Evolutionary conservation across 2,888 invertebrate species (phyloP).

Genomic region (Icerya purchasi): DNA sequence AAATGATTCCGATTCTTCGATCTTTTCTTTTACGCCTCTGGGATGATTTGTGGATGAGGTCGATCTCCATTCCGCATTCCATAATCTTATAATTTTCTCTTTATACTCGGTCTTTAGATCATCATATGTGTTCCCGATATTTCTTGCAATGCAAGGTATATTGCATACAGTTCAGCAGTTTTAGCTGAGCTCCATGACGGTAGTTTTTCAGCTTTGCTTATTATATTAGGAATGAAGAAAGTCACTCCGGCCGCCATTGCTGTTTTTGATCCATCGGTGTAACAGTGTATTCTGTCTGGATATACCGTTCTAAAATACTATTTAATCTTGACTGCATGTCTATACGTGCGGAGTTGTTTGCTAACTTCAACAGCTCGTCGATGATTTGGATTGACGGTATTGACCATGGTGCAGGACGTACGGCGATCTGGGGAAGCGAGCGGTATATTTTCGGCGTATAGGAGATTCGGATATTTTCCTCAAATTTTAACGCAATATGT

Average conservation of each 20-base stretch:
- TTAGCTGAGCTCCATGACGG: background rate
- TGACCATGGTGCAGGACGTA: background rate
- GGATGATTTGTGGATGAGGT: no score
- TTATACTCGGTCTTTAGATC: no score
- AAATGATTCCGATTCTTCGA: no score
- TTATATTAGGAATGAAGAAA: background rate
- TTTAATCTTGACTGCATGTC: background rate
- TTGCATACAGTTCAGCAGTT: background rate
- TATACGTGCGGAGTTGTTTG: background rate
- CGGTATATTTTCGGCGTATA: background rate
- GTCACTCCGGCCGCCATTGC: background rate
- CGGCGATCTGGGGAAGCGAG: background rate
- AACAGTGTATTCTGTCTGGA: background rate
- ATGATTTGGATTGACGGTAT: background rate
- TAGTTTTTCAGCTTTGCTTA: background rate
- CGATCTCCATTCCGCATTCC: no score
- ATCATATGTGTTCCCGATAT: background rate
- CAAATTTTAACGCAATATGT: background rate
- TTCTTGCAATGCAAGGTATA: background rate
- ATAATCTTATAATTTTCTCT: no score
- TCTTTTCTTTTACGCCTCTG: no score
- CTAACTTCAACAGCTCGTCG: background rate
- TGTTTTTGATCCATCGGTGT: background rate
- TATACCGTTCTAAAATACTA: background rate
- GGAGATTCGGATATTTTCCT: background rate